These are phyloP conservation scores for Oxyura jamaicensis DNA, from an alignment of 2,113 vertebrate species.

Conservation along the genomic window DNA sequence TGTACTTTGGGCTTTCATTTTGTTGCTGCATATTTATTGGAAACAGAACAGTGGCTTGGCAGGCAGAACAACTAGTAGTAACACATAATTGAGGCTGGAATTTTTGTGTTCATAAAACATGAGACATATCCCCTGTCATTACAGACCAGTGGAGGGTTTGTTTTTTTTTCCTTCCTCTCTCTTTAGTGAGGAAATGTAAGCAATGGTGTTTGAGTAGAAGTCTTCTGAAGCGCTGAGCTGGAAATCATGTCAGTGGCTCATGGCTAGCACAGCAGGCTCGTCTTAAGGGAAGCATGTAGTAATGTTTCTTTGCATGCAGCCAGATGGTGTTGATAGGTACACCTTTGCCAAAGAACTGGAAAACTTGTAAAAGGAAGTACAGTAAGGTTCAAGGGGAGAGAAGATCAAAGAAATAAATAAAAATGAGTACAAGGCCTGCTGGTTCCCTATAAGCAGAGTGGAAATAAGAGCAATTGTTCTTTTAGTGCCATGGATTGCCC, in stretches of 20 bases:
- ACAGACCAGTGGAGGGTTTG: not conserved
- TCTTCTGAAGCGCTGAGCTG: not conserved
- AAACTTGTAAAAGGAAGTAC: slow-evolving; percentile 60
- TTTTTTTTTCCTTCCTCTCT: not conserved
- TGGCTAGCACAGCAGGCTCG: not conserved
- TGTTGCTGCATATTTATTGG: not conserved
- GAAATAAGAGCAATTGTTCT: slow-evolving; percentile 48
- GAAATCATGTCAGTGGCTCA: slow-evolving; percentile 33
- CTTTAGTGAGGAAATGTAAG: not conserved
- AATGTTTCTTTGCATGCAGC: slow-evolving; percentile 1
- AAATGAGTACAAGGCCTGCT: slow-evolving; percentile 56
- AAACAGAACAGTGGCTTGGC: slow-evolving; percentile 12
- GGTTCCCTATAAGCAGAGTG: not conserved
- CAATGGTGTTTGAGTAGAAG: not conserved
- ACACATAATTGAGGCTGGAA: not conserved
- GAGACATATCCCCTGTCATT: not conserved
- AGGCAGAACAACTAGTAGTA: not conserved
- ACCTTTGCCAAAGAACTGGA: slow-evolving; percentile 40
- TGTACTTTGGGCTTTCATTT: not conserved
- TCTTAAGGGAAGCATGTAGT: slow-evolving; percentile 12
- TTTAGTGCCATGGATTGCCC: slow-evolving; percentile 1
- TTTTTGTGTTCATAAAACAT: not conserved
- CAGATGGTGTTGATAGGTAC: slow-evolving; percentile 60
- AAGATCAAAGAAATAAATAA: slow-evolving; percentile 68
- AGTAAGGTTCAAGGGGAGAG: slow-evolving; percentile 17